phyloP scores from a whole-genome alignment of 2,113 vertebrate genomes.

The Microcebus ravelobensis region DNA sequence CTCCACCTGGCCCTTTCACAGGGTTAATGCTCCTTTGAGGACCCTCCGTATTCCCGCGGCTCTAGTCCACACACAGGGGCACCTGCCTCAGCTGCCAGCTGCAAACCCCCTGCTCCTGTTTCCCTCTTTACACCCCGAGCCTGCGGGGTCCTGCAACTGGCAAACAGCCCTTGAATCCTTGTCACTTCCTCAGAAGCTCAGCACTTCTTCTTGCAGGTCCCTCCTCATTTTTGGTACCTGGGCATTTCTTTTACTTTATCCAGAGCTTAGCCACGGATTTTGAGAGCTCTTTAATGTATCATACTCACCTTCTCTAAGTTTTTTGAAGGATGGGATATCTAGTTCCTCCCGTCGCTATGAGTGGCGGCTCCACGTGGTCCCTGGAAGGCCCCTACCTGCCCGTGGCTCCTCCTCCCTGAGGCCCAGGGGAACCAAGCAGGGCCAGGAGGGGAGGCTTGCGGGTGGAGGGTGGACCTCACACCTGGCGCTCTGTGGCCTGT shows the following conservation, averaged over 20 bases:
- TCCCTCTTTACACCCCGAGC: not conserved
- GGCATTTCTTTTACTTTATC: not conserved
- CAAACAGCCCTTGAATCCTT: not conserved
- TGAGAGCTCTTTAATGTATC: no score
- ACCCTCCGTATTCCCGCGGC: accelerated
- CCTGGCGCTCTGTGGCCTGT: accelerated
- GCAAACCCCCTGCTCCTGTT: no score
- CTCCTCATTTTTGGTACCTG: not conserved
- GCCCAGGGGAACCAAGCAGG: not conserved
- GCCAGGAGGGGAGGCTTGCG: not conserved
- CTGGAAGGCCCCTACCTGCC: accelerated
- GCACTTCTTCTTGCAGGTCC: not conserved
- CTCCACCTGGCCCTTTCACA: accelerated
- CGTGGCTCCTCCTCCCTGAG: not conserved
- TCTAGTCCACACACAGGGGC: not conserved
- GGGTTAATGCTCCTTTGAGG: no score
- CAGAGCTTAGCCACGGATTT: not conserved
- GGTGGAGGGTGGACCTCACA: not conserved
- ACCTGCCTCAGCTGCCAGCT: no score
- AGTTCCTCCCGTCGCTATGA: no score
- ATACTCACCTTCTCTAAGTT: not conserved
- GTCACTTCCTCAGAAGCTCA: not conserved
- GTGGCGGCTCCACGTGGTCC: accelerated
- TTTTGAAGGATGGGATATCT: accelerated
- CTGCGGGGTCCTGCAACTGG: not conserved